Conservation (phyloP, 2,888 invertebrate species). For the Frankliniella intonsa region DNA sequence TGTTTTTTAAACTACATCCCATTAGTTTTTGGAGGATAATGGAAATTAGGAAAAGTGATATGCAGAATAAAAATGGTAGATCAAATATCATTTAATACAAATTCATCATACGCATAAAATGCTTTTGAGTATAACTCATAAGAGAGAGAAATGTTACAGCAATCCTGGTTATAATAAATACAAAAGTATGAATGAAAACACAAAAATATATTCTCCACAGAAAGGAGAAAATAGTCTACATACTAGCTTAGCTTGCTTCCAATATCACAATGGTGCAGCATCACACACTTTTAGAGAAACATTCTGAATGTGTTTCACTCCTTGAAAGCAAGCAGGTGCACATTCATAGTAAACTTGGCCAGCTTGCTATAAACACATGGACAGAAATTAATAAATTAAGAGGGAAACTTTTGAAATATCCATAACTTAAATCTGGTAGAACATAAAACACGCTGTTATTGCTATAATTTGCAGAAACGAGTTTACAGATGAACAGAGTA, state of each 20-base stretch:
- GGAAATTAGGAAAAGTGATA: too few species aligned
- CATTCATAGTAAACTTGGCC: neutral
- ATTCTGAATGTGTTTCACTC: neutral
- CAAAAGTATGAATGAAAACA: neutral
- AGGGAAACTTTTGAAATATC: neutral
- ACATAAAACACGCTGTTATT: too few species aligned
- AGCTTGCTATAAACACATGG: neutral
- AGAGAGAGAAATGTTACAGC: too few species aligned
- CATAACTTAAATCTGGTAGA: neutral
- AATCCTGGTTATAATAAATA: neutral
- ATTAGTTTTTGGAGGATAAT: neutral
- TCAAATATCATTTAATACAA: too few species aligned
- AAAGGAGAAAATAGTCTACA: neutral
- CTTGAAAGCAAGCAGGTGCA: neutral
- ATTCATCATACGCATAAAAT: too few species aligned
- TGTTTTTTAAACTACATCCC: neutral
- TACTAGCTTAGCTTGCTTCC: neutral
- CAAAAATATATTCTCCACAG: neutral
- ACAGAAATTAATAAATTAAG: neutral
- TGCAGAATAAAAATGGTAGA: too few species aligned
- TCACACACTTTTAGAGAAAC: neutral
- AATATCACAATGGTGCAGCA: constrained; percentile 18
- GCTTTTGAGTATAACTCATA: too few species aligned
- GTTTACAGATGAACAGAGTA: neutral
- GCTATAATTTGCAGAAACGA: neutral